phyloP scores from a whole-genome alignment of 2,888 invertebrate genomes.

The Brachyptera putata region DNA sequence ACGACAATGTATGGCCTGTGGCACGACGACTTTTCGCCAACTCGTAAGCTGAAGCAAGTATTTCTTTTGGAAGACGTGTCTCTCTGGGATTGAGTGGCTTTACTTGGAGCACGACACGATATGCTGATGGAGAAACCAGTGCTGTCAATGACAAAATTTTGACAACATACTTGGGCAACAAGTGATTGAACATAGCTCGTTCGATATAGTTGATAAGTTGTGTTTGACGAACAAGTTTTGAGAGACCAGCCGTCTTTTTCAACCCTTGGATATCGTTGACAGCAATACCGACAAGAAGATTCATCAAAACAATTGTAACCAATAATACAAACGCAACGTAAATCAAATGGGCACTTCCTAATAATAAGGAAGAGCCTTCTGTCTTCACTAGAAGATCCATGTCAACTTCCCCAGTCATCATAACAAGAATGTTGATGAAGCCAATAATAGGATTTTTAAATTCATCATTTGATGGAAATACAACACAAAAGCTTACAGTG shows the following conservation, averaged over 20 bases:
- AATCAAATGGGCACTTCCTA: constrained; percentile 68
- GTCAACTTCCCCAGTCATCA: constrained; percentile 86
- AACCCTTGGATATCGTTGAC: constrained; percentile 84
- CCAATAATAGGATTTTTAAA: constrained; percentile 82
- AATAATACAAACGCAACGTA: constrained; percentile 76
- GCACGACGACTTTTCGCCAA: constrained; percentile 69
- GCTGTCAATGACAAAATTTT: constrained; percentile 74
- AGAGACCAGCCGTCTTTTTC: constrained; percentile 78
- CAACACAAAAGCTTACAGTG: constrained; percentile 82
- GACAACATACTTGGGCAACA: constrained; percentile 67
- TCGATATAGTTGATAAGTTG: constrained; percentile 85
- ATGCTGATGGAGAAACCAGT: constrained; percentile 74
- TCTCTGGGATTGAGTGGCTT: constrained; percentile 80
- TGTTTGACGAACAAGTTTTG: constrained; percentile 77
- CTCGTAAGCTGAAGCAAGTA: constrained; percentile 75
- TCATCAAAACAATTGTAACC: constrained; percentile 82
- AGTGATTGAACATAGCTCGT: constrained; percentile 72
- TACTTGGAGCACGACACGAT: constrained; percentile 75
- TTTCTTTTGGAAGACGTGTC: constrained; percentile 71
- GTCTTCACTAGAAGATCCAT: constrained; percentile 69
- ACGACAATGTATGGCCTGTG: constrained; percentile 38
- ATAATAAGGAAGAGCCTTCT: constrained; percentile 69
- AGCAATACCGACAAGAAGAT: constrained; percentile 78
- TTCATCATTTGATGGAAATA: constrained; percentile 76
- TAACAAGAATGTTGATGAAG: constrained; percentile 76